A percentile compares a stretch with the other conserved stretches of the same genome.
Evolutionary conservation across 2,888 invertebrate genomes (phyloP).

Genomic region (Anarsia innoxiella): DNA sequence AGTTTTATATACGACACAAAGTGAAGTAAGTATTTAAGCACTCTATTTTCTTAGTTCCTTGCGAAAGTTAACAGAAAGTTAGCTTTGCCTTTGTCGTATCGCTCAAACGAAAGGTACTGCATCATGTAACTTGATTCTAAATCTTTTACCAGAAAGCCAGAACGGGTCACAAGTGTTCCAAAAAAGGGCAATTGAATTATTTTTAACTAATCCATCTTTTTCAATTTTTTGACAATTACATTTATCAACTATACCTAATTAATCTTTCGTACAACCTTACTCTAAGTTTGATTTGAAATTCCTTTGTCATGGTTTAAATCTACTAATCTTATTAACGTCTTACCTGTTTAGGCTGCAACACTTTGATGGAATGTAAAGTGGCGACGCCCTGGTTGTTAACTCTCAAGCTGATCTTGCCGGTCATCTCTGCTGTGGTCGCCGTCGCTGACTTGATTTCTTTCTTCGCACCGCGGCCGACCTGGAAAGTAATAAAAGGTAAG

Average conservation of each 20-base stretch:
- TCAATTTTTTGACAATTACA: neutral
- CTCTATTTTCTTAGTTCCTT: neutral
- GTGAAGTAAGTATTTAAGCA: neutral
- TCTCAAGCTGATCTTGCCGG: constrained; percentile 84
- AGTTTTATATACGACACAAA: neutral
- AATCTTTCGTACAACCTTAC: neutral
- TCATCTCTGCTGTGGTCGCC: constrained; percentile 91
- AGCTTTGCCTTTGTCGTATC: no score
- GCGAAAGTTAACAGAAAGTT: neutral
- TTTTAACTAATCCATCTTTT: neutral
- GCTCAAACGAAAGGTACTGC: no score
- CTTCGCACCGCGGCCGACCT: constrained; percentile 86
- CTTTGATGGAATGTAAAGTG: constrained; percentile 87
- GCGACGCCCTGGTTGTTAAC: constrained; percentile 88
- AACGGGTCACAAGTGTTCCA: neutral
- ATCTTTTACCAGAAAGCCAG: neutral
- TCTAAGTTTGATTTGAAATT: neutral
- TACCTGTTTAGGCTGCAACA: constrained; percentile 91
- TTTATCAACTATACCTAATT: neutral
- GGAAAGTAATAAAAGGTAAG: neutral
- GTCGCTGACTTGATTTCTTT: constrained; percentile 90
- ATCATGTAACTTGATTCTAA: neutral
- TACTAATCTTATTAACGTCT: constrained; percentile 7
- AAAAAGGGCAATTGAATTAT: neutral
- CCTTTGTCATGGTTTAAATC: neutral